phyloP scores from a whole-genome alignment of 30 jellyfish, hydroid and myxozoan genomes.

The Chrysaora quinquecirrha region DNA sequence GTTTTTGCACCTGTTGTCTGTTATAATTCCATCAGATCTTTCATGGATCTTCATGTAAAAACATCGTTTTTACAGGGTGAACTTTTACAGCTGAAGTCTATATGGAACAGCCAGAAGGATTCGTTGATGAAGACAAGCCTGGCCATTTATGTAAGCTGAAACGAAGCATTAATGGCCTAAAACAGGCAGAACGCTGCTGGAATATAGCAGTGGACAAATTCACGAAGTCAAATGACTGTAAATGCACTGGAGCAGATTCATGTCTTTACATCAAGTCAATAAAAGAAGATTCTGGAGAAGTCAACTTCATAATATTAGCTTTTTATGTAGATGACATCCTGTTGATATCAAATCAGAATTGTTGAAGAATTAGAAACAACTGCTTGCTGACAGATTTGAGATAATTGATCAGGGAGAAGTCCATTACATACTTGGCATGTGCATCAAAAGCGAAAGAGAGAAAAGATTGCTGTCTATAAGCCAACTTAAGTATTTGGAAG shows the following conservation, averaged over 20 bases:
- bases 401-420: conserved; percentile 32
- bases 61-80: neutral
- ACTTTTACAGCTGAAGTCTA: neutral
- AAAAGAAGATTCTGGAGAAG: neutral
- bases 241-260: neutral
- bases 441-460: neutral
- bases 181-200: neutral
- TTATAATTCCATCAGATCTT: neutral
- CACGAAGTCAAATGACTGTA: neutral
- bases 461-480: neutral
- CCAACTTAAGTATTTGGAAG: neutral
- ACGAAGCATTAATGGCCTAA: neutral
- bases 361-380: neutral
- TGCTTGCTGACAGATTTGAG: conserved; percentile 11
- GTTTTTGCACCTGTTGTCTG: neutral
- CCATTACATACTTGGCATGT: conserved; percentile 36
- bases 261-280: neutral
- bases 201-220: neutral
- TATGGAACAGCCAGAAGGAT: neutral
- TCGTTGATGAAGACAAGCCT: neutral
- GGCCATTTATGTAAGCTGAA: neutral
- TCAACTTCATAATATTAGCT: neutral
- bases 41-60: neutral
- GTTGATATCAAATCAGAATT: neutral
- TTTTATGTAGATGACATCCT: neutral